Conservation (phyloP, 2,888 invertebrate genomes). For the Chrysodeixis includens region DNA sequence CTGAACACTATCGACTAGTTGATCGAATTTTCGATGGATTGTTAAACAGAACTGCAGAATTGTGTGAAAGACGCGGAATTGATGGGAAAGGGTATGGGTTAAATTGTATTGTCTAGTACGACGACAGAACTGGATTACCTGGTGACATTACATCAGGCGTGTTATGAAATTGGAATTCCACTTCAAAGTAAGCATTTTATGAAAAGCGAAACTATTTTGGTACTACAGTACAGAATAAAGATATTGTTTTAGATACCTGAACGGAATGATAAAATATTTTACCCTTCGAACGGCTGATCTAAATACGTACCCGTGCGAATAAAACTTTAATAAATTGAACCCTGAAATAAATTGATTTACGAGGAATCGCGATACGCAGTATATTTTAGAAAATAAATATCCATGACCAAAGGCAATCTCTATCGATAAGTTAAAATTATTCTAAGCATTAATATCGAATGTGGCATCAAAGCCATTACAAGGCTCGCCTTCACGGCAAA, state of each 20-base stretch:
- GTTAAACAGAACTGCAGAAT: conserved; percentile 18
- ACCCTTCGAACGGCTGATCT: not conserved
- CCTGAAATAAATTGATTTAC: not conserved
- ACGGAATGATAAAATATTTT: not conserved
- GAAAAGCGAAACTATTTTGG: not conserved
- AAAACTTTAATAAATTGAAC: not conserved
- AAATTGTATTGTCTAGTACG: not conserved
- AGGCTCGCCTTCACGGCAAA: conserved; percentile 24
- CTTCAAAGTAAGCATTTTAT: not conserved
- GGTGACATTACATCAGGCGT: not conserved
- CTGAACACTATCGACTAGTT: conserved; percentile 33
- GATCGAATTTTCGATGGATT: conserved; percentile 31
- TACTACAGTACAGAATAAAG: not conserved
- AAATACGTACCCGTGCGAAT: not conserved
- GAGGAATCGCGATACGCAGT: not conserved
- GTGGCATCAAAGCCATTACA: conserved; percentile 37
- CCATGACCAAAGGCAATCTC: conserved; percentile 34
- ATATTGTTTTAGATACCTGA: conserved; percentile 3
- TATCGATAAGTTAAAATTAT: conserved; percentile 40
- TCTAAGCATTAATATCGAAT: conserved; percentile 44
- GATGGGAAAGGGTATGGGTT: not conserved
- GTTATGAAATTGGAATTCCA: not conserved
- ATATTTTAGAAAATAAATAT: conserved; percentile 16
- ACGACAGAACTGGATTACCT: not conserved
- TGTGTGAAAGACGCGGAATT: conserved; percentile 5